phyloP scores from a whole-genome alignment of 92 coral and sea anemone species.

The Actinostola sp. region DNA sequence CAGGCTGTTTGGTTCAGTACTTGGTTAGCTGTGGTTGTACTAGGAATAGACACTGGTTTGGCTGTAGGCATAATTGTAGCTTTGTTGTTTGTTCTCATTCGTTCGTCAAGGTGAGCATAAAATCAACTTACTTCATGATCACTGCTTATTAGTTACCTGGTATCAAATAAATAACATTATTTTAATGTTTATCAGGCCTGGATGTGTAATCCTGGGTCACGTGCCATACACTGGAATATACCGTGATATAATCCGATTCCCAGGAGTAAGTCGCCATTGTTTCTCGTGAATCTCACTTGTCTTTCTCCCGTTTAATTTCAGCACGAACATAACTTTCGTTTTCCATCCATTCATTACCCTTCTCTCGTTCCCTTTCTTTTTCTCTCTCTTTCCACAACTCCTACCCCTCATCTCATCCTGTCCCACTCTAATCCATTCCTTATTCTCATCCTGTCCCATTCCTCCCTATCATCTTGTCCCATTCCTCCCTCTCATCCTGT shows the following conservation, averaged over 20 bases:
- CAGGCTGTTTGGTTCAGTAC: constrained; percentile 86
- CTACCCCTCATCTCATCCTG: no score
- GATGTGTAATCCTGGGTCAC: constrained; percentile 73
- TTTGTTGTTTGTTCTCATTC: constrained; percentile 67
- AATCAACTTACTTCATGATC: no score
- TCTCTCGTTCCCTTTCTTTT: neutral
- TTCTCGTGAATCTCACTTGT: no score
- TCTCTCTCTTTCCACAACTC: no score
- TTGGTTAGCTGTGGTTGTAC: constrained; percentile 87
- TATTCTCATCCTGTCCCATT: no score
- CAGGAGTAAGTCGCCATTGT: constrained; percentile 86
- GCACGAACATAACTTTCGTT: no score
- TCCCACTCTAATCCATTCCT: no score
- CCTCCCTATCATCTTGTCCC: no score
- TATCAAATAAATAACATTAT: no score
- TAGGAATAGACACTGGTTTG: constrained; percentile 93
- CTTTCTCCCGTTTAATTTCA: no score
- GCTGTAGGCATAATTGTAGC: constrained; percentile 80
- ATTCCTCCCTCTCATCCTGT: no score
- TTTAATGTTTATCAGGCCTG: constrained; percentile 53
- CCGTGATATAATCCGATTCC: constrained; percentile 63
- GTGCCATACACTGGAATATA: constrained; percentile 78
- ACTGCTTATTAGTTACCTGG: neutral
- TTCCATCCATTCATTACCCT: neutral
- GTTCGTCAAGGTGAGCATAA: constrained; percentile 74